These are phyloP conservation scores for Drepana arcuata DNA, from an alignment of 1,140 invertebrate genomes.

Conservation along the genomic window DNA sequence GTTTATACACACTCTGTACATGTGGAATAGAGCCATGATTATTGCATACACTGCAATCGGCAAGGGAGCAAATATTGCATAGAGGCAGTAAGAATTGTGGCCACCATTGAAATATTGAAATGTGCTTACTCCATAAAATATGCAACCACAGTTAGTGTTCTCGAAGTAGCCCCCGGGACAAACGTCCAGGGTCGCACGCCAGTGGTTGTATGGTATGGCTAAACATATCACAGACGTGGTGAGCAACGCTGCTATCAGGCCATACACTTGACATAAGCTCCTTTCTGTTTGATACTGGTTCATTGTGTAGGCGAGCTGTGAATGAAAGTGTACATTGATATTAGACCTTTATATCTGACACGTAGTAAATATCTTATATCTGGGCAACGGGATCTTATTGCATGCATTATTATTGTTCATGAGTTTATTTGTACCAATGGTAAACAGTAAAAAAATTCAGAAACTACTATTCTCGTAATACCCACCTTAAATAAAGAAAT, in stretches of 20 bases:
- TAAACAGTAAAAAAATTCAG: too few species aligned
- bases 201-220: conserved; percentile 77
- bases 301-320: too few species aligned
- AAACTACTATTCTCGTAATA: too few species aligned
- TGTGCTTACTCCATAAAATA: conserved; percentile 75
- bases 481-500: too few species aligned
- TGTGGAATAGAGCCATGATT: conserved; percentile 75
- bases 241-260: conserved; percentile 61
- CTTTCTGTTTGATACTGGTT: conserved; percentile 70
- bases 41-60: conserved; percentile 72
- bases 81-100: conserved; percentile 75
- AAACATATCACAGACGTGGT: conserved; percentile 71
- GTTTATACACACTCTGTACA: conserved; percentile 77
- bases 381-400: too few species aligned
- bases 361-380: too few species aligned
- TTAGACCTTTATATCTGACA: too few species aligned
- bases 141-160: conserved; percentile 77
- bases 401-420: too few species aligned
- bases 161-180: conserved; percentile 70
- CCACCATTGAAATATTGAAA: conserved; percentile 78
- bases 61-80: conserved; percentile 73
- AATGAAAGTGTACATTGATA: too few species aligned
- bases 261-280: conserved; percentile 71
- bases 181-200: conserved; percentile 75
- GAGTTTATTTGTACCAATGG: too few species aligned